A percentile compares a stretch with the other conserved stretches of the same genome.
phyloP scores from a whole-genome alignment of 2,888 invertebrate genomes.

The Caenorhabditis parvicauda region DNA sequence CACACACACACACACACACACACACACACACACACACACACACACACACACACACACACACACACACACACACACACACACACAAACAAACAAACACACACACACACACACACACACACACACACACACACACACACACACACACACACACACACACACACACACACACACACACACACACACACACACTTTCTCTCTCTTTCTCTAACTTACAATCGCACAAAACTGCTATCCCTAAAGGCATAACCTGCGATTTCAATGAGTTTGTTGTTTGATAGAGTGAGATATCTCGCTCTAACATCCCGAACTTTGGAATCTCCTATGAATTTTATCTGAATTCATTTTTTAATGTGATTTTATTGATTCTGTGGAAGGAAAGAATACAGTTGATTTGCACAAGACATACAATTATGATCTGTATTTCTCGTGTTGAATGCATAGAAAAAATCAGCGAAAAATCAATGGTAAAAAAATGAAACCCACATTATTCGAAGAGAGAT shows the following conservation, averaged over 20 bases:
- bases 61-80: conserved; percentile 15
- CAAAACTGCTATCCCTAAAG: conserved; percentile 43
- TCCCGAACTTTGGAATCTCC: conserved; percentile 28
- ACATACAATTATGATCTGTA: too few species aligned
- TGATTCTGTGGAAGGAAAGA: not conserved
- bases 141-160: conserved; percentile 15
- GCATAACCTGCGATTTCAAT: conserved; percentile 41
- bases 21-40: too few species aligned
- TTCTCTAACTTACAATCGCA: conserved; percentile 35
- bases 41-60: not conserved
- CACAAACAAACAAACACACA: conserved; percentile 14
- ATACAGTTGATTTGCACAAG: too few species aligned
- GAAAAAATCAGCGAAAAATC: too few species aligned
- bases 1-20: too few species aligned
- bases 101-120: not conserved
- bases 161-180: not conserved
- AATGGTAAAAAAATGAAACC: conserved; percentile 1
- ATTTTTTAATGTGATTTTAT: not conserved
- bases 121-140: conserved; percentile 14
- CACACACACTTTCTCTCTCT: conserved; percentile 12
- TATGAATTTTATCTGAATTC: conserved; percentile 24
- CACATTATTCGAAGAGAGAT: conserved; percentile 41
- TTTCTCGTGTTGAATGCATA: too few species aligned
- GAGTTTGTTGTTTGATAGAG: conserved; percentile 36
- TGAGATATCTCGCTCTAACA: conserved; percentile 31